Evolutionary conservation across 2,888 invertebrate species (phyloP), one percentile per base, ranked within the genome.

Genomic region (Eupithecia insigniata): DNA sequence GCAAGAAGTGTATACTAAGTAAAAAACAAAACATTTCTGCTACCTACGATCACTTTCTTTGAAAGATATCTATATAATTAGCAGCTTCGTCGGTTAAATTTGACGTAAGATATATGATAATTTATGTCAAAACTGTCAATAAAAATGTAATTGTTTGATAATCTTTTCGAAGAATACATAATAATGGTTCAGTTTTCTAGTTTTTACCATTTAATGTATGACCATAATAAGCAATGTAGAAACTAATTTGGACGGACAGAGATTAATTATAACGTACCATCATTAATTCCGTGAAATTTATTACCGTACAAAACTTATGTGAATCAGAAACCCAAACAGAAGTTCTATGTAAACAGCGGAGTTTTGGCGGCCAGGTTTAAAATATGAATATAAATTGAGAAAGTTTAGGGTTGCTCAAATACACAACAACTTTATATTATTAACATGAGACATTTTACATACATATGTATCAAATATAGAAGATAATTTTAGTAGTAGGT

Each of bases 301-400:
- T 75, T 67, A 78, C 70, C 71, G 68, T 71, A 71, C 68, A 80
- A 82, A 55, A 83, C 81, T 81, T 79, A 82, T 81, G 79, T 83
- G 82, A 82, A 84, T 82, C 82, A 80, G 78, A 78, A 83, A 83
- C 83, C 78, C 81, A 77, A 74, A 79, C 79, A 75, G 81, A 91
- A 90, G 80, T 89, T 89, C 84, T 84, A 86, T 87, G 85, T 88
- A 89, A 90, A 89, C 88, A 88, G 83, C 81, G 73, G 71, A 83
- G 87, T 87, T 88, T 89, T 81, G 83, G 80, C 85, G 88, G 88
- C 87, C 87, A 87, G 87, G 87, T 88, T 89, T 90, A 55, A 89
- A 92, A 92, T 92, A 92, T 92, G 91, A 92, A 92, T 92, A 92
- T 91, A 92, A 91, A 92, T 92, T 90, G 89, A 81, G 84, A 91